Percentiles rank a stretch among this genome's conserved stretches.
These are phyloP conservation scores for Octonoba sinensis DNA, from an alignment of 2,888 invertebrate genomes.

Conservation along the genomic window DNA sequence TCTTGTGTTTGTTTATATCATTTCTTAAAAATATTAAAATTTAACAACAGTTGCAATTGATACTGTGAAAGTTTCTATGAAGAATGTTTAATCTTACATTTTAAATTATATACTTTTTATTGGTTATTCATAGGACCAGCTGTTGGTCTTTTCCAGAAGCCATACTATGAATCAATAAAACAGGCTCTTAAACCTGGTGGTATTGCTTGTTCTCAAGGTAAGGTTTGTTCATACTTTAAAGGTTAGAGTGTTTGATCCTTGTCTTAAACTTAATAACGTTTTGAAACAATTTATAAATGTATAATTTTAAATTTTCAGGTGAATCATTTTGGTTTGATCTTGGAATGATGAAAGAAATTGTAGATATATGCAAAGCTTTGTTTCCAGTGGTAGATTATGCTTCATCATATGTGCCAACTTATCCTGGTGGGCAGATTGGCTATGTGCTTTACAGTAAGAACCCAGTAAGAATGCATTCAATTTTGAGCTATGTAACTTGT, in stretches of 20 bases:
- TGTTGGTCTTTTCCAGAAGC: slow-evolving; percentile 80
- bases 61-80: too few species aligned
- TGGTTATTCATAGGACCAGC: slow-evolving; percentile 76
- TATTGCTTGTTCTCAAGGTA: slow-evolving; percentile 90
- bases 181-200: slow-evolving; percentile 87
- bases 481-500: too few species aligned
- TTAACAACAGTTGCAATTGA: too few species aligned
- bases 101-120: slow-evolving; percentile 21
- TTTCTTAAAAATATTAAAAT: too few species aligned
- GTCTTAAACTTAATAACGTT: neutral
- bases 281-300: too few species aligned
- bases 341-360: slow-evolving; percentile 81
- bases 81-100: neutral
- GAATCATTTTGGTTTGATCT: slow-evolving; percentile 82
- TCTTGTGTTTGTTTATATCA: too few species aligned
- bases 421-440: slow-evolving; percentile 97
- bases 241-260: neutral
- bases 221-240: neutral
- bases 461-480: slow-evolving; percentile 72
- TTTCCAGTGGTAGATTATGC: slow-evolving; percentile 87
- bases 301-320: slow-evolving; percentile 72
- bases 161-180: slow-evolving; percentile 87
- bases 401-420: slow-evolving; percentile 89
- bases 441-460: slow-evolving; percentile 89
- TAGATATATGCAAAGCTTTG: slow-evolving; percentile 81